Base-by-base conservation (phyloP, 1,140 invertebrate genomes). In the Trichoplusia ni region DNA sequence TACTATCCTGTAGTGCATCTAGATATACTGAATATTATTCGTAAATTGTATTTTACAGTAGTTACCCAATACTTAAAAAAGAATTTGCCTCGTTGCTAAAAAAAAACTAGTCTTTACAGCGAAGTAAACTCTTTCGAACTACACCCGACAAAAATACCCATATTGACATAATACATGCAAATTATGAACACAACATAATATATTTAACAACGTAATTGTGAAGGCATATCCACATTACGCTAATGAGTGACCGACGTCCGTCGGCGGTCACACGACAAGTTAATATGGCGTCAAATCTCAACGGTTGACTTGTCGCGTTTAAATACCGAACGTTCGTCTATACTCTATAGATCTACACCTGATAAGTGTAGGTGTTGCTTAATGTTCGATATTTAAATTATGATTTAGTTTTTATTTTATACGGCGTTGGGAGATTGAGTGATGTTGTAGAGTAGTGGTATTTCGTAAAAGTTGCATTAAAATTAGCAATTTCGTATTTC, bases 221-320 rank as follows among this genome's bases (percentile, higher is more conserved):
- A 53, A 49, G 56, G 54, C 54, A 46, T 66, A 56, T 75, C 76
- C 67, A 71, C 42, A 73, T 16, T 44, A 68, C 21, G 9, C 21
- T 13, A 38, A 49, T 13, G 23, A 23, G 1, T 53, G 6, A 58
- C 21, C 42, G 31, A 35, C 42, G 40, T 18, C 46, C 64, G 54
- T 31, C 56, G 27, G 37, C 29, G 33, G 33, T 46, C 18, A 33
- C 33, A 64, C 67, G 60, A 73, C 73, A 73, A 75, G 71, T 73
- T 78, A 77, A 81, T 78, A 73, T 64, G 67, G 69, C 78, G 70
- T 78, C 71, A 73, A 78, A 69, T 33, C 21, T n/a, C 46, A 18
- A 27, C 53, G 56, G 31, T 14, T 14, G 56, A 59, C 16, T 58
- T 59, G 56, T 46, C 56, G 27, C 40, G 23, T 46, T 58, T 29